Evolutionary conservation across 2,888 invertebrate species (phyloP).

Genomic region (Gortyna flavago): DNA sequence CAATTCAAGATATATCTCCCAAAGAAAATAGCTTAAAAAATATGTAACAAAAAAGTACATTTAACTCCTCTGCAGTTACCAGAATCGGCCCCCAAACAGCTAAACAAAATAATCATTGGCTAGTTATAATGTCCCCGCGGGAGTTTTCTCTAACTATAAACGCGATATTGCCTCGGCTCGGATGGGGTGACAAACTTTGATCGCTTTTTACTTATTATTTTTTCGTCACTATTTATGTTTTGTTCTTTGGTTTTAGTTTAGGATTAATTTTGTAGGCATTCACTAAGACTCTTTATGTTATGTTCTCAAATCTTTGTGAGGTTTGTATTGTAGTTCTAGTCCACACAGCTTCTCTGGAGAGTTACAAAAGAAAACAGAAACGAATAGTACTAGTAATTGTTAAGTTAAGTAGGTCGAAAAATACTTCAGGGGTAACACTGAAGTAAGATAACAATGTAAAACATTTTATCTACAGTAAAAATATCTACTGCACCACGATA

Average conservation of each 20-base stretch:
- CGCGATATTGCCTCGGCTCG: conserved; percentile 80
- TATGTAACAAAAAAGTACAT: neutral
- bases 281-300: neutral
- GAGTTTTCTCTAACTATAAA: conserved; percentile 83
- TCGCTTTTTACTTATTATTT: conserved; percentile 81
- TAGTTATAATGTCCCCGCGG: conserved; percentile 85
- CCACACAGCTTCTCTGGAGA: neutral
- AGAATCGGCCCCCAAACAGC: conserved; percentile 72
- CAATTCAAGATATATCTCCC: no score
- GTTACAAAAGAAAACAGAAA: neutral
- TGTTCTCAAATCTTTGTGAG: neutral
- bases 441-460: neutral
- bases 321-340: neutral
- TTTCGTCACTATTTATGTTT: conserved; percentile 52
- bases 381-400: no score
- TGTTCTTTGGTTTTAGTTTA: conserved; percentile 27
- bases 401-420: neutral
- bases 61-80: conserved; percentile 3
- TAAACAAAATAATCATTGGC: conserved; percentile 88
- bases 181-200: conserved; percentile 75
- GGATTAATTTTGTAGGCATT: conserved; percentile 15
- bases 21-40: no score
- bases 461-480: neutral
- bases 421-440: neutral
- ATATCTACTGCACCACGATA: neutral